phyloP scores from a whole-genome alignment of 2,888 invertebrate species.

The Apantesis nais region DNA sequence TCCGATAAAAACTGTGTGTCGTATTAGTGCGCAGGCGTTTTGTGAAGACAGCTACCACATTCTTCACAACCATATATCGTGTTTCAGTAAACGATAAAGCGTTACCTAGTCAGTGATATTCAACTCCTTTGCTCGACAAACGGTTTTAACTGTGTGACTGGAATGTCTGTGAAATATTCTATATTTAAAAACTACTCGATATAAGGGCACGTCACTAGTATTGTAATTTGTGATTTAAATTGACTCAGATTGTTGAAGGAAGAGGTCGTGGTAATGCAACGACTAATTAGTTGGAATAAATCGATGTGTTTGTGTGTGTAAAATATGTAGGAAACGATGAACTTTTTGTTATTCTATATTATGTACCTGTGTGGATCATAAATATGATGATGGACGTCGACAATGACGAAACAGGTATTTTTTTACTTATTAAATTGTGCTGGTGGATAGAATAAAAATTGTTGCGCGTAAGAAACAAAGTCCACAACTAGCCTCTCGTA shows the following conservation, averaged over 20 bases:
- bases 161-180: conserved; percentile 22
- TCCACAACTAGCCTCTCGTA: conserved; percentile 15
- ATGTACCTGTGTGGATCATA: conserved; percentile 29
- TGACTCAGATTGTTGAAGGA: conserved; percentile 22
- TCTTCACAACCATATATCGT: conserved; percentile 63
- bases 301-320: conserved; percentile 11
- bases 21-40: conserved; percentile 55
- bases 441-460: background rate
- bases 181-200: conserved; percentile 38
- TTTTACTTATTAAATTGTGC: conserved; percentile 2
- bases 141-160: conserved; percentile 23
- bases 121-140: conserved; percentile 32
- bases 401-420: conserved; percentile 41
- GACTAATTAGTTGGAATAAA: conserved; percentile 12
- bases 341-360: conserved; percentile 24
- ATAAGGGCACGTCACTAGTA: conserved; percentile 37
- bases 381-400: conserved; percentile 40
- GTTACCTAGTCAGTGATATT: conserved; percentile 52
- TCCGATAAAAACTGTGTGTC: conserved; percentile 26
- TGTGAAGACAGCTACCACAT: conserved; percentile 56
- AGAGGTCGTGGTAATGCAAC: conserved; percentile 19
- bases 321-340: conserved; percentile 28
- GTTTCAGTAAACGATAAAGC: conserved; percentile 65
- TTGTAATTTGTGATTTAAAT: conserved; percentile 27
- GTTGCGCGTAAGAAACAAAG: conserved; percentile 5